phyloP scores from a whole-genome alignment of 2,113 vertebrate species.

The Agapornis roseicollis region DNA sequence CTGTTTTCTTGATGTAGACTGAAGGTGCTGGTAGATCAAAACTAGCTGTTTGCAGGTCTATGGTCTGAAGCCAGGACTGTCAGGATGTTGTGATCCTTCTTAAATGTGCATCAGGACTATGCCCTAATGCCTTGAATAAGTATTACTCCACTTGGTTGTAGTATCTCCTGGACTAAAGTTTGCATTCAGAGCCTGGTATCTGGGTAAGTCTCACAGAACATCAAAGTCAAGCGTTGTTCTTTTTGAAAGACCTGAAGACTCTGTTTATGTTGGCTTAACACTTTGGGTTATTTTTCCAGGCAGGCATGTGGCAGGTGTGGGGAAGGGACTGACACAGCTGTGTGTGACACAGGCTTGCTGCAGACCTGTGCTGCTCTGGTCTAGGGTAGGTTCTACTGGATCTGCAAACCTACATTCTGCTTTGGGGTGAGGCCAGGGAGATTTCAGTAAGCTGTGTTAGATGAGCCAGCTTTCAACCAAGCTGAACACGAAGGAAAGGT shows the following conservation, averaged over 20 bases:
- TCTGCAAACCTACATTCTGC: background rate
- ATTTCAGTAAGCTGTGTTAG: background rate
- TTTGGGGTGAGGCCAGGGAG: background rate
- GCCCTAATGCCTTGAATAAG: no score
- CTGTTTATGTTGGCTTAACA: background rate
- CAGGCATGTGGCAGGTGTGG: background rate
- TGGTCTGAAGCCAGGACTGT: background rate
- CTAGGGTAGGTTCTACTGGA: background rate
- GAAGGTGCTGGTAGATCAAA: background rate
- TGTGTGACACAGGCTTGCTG: background rate
- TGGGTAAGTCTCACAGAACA: background rate
- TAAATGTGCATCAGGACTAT: background rate
- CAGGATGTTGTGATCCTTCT: background rate
- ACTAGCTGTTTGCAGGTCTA: background rate
- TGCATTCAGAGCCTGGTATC: background rate
- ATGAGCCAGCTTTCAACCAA: background rate
- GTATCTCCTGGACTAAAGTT: background rate
- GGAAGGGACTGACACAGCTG: background rate
- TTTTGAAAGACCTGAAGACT: background rate
- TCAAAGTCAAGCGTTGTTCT: background rate
- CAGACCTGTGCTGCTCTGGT: background rate
- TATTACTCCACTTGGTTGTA: background rate
- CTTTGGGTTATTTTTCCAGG: background rate
- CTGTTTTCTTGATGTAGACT: background rate
- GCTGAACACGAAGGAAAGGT: background rate